Conservation (phyloP, 2,888 invertebrate genomes). For the Mamestra brassicae region DNA sequence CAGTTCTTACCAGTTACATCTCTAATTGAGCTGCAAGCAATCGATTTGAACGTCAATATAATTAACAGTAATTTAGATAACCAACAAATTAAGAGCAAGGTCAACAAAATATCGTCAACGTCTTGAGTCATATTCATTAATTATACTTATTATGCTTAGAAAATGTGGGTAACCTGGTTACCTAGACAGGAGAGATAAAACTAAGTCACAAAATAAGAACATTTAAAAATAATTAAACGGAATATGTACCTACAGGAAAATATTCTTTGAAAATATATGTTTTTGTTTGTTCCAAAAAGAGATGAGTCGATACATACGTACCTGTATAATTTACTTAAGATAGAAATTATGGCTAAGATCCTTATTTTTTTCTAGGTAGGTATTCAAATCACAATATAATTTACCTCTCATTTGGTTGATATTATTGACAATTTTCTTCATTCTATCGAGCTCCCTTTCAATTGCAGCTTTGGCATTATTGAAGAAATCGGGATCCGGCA, state of each 20-base stretch:
- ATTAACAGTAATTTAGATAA: constrained; percentile 8
- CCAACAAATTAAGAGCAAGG: constrained; percentile 1
- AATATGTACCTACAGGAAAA: too few species aligned
- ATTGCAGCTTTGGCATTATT: constrained; percentile 73
- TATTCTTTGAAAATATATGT: too few species aligned
- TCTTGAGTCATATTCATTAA: constrained; percentile 5
- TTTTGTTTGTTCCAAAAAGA: too few species aligned
- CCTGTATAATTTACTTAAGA: too few species aligned
- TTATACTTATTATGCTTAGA: constrained; percentile 1
- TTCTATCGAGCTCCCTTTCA: constrained; percentile 77
- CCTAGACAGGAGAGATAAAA: background rate
- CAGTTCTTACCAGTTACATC: background rate
- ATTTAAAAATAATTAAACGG: background rate
- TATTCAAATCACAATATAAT: background rate
- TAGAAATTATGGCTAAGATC: too few species aligned
- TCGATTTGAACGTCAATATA: background rate
- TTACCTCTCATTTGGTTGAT: constrained; percentile 82
- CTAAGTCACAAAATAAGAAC: background rate
- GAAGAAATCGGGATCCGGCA: constrained; percentile 77
- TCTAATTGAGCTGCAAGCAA: background rate
- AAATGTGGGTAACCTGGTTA: constrained; percentile 21
- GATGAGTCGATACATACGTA: too few species aligned
- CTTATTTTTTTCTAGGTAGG: too few species aligned
- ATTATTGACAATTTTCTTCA: constrained; percentile 81
- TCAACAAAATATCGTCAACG: background rate